Conservation (phyloP, 2,888 invertebrate genomes). For the Carcina quercana region DNA sequence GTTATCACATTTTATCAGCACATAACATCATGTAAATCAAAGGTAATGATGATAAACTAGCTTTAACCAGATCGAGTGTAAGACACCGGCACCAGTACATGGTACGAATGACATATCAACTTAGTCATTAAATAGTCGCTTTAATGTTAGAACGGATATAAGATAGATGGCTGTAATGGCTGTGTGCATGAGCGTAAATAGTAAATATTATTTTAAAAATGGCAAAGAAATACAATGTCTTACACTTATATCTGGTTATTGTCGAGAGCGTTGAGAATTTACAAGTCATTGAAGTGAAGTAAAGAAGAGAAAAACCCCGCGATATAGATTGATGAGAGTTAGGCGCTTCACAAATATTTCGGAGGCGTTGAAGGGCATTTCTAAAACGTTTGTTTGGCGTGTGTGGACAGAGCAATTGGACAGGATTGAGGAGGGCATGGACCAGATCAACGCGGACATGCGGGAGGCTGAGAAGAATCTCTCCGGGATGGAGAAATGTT, state of each 20-base stretch:
- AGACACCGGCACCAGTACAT: slow-evolving; percentile 45
- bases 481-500: slow-evolving; percentile 99
- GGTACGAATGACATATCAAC: slow-evolving; percentile 18
- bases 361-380: slow-evolving; percentile 32
- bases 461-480: slow-evolving; percentile 99
- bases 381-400: slow-evolving; percentile 52
- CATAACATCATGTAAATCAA: slow-evolving; percentile 63
- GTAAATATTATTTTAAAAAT: slow-evolving; percentile 29
- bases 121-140: slow-evolving; percentile 34
- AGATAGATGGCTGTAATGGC: slow-evolving; percentile 38
- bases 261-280: slow-evolving; percentile 75
- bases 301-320: slow-evolving; percentile 25
- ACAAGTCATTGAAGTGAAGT: slow-evolving; percentile 31
- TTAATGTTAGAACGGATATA: slow-evolving; percentile 29
- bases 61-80: slow-evolving; percentile 59
- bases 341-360: slow-evolving; percentile 52
- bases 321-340: slow-evolving; percentile 20
- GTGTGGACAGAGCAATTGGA: slow-evolving; percentile 96
- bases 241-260: slow-evolving; percentile 64
- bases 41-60: slow-evolving; percentile 52
- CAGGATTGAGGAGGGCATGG: slow-evolving; percentile 99
- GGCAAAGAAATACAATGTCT: slow-evolving; percentile 38
- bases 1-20: slow-evolving; percentile 67
- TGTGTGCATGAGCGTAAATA: slow-evolving; percentile 49
- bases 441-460: slow-evolving; percentile 99